Evolutionary conservation across 1,140 invertebrate species (phyloP).

Genomic region (Tetramorium parvispinum): DNA sequence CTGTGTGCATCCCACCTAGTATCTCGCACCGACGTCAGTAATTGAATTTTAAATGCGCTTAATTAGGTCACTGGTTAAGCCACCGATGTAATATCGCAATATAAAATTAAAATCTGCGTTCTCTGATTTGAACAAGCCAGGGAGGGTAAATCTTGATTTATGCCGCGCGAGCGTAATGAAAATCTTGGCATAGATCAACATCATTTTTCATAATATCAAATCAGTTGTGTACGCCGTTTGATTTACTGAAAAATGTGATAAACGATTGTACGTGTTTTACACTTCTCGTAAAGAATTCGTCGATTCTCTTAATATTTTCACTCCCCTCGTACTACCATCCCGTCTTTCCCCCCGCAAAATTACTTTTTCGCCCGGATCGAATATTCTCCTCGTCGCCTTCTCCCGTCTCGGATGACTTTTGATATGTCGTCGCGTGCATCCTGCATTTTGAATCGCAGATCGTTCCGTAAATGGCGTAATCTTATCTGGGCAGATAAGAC

Average conservation of each 20-base stretch:
- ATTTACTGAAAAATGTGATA: neutral
- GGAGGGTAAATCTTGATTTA: slow-evolving; percentile 3
- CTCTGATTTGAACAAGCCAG: slow-evolving; percentile 15
- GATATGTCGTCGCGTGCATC: slow-evolving; percentile 44
- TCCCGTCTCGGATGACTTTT: neutral
- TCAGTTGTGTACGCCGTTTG: neutral
- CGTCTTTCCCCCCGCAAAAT: neutral
- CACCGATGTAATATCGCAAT: slow-evolving; percentile 61
- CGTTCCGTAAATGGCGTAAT: slow-evolving; percentile 49
- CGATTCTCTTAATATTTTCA: neutral
- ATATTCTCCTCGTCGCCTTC: neutral
- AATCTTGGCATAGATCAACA: neutral
- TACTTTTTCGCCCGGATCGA: neutral
- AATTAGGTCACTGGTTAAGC: slow-evolving; percentile 75
- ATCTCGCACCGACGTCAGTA: slow-evolving; percentile 59
- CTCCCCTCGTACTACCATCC: no score
- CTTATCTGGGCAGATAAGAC: slow-evolving; percentile 70
- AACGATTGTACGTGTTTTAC: neutral
- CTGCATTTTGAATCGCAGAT: slow-evolving; percentile 44
- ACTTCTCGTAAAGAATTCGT: neutral
- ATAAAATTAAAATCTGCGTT: slow-evolving; percentile 71
- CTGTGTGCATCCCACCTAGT: neutral
- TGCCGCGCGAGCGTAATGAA: neutral
- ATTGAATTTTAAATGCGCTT: slow-evolving; percentile 82
- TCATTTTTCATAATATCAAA: slow-evolving; percentile 6